Percentiles rank a stretch among this genome's conserved stretches.
Conservation (phyloP, 1,140 invertebrate species). For the Fopius arisanus region DNA sequence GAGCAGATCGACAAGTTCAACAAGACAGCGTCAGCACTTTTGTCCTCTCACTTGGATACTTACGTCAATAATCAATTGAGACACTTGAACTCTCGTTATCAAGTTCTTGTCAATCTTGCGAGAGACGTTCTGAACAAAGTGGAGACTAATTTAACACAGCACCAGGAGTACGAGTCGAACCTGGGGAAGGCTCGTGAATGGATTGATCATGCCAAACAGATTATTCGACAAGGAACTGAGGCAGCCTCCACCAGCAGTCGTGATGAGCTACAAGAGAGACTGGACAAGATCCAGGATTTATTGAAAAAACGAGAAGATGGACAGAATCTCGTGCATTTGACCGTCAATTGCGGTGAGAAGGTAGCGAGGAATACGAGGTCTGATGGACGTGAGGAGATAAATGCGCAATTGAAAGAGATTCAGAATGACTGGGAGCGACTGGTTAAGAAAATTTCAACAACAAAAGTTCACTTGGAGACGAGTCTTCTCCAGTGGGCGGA, state of each 20-base stretch:
- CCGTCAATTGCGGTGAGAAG: slow-evolving; percentile 93
- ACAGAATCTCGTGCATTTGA: slow-evolving; percentile 87
- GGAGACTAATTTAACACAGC: slow-evolving; percentile 88
- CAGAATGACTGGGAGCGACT: slow-evolving; percentile 93
- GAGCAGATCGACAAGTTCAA: slow-evolving; percentile 86
- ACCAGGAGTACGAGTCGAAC: slow-evolving; percentile 83
- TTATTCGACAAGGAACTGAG: slow-evolving; percentile 82
- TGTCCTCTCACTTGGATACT: slow-evolving; percentile 87
- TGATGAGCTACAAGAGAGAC: slow-evolving; percentile 82
- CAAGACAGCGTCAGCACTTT: slow-evolving; percentile 75
- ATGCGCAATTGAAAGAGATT: slow-evolving; percentile 86
- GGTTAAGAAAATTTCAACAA: slow-evolving; percentile 90
- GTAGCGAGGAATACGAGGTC: slow-evolving; percentile 86
- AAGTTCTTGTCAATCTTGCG: slow-evolving; percentile 87
- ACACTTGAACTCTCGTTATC: slow-evolving; percentile 89
- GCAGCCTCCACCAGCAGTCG: slow-evolving; percentile 80
- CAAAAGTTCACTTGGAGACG: slow-evolving; percentile 92
- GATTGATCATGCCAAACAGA: slow-evolving; percentile 88
- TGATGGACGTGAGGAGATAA: slow-evolving; percentile 88
- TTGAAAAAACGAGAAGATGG: slow-evolving; percentile 87
- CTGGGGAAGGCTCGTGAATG: slow-evolving; percentile 83
- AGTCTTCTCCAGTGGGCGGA: slow-evolving; percentile 94
- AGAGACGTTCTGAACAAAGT: slow-evolving; percentile 94
- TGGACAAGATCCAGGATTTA: slow-evolving; percentile 84
- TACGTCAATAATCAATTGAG: slow-evolving; percentile 91